Percentiles rank a stretch among this genome's conserved stretches.
These are phyloP conservation scores for Chironomus striatipennis DNA, from an alignment of 1,140 invertebrate genomes.

Conservation along the genomic window DNA sequence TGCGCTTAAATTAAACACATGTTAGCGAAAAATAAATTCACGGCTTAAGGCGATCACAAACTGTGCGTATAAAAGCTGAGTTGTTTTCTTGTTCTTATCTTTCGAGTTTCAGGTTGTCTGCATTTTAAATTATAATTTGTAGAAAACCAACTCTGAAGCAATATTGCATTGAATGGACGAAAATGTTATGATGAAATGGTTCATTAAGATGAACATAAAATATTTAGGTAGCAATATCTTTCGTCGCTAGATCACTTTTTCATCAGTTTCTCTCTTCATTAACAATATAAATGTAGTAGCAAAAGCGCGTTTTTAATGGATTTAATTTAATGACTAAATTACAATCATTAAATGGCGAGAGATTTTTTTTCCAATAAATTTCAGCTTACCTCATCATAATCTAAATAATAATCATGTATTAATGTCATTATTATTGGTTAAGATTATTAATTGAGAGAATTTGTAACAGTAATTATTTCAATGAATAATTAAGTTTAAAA, in stretches of 20 bases:
- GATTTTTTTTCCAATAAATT: neutral
- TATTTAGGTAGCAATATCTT: neutral
- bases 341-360: neutral
- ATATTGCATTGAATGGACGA: neutral
- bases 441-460: too few species aligned
- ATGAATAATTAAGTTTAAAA: too few species aligned
- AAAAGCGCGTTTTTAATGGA: neutral
- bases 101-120: too few species aligned
- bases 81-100: too few species aligned
- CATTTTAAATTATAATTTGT: too few species aligned
- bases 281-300: neutral
- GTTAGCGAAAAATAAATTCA: constrained; percentile 1
- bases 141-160: too few species aligned
- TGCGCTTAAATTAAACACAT: constrained; percentile 13
- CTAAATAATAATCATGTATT: neutral
- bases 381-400: neutral
- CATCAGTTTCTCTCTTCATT: too few species aligned
- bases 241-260: neutral
- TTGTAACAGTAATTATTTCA: too few species aligned
- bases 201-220: constrained; percentile 14
- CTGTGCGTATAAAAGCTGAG: neutral
- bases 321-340: constrained; percentile 2
- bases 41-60: constrained; percentile 5
- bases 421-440: neutral
- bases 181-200: constrained; percentile 8